These are phyloP conservation scores for Microcebus murinus DNA, from an alignment of 2,113 vertebrate species.

Conservation along the genomic window DNA sequence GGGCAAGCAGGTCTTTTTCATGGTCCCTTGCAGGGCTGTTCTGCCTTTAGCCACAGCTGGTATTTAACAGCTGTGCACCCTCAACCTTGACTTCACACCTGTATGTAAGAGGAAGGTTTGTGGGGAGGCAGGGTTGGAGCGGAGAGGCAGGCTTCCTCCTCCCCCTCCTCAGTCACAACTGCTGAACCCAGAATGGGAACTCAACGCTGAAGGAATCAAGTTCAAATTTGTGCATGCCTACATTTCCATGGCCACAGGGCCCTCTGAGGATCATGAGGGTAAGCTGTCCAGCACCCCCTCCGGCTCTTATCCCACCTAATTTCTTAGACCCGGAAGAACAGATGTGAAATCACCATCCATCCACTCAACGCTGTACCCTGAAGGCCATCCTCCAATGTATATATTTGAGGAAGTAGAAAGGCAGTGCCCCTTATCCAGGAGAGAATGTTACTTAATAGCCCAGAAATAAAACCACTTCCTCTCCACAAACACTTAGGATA, in stretches of 20 bases:
- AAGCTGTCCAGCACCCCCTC: background rate
- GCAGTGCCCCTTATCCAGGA: background rate
- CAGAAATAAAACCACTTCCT: conserved; percentile 38
- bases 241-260: too few species aligned
- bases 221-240: background rate
- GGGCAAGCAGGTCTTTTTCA: background rate
- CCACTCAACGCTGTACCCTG: background rate
- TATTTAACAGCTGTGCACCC: background rate
- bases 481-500: background rate
- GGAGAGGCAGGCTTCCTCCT: background rate
- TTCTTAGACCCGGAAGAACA: background rate
- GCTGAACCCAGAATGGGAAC: background rate
- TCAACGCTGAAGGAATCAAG: background rate
- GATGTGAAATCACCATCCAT: background rate
- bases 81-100: background rate
- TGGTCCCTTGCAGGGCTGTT: background rate
- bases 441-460: background rate
- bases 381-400: background rate
- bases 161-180: background rate
- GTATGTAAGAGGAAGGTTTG: background rate
- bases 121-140: too few species aligned
- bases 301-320: background rate
- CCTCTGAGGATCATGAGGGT: background rate
- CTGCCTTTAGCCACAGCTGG: background rate
- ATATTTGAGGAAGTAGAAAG: background rate